phyloP scores from a whole-genome alignment of 2,888 invertebrate species.

The Euproctis similis region DNA sequence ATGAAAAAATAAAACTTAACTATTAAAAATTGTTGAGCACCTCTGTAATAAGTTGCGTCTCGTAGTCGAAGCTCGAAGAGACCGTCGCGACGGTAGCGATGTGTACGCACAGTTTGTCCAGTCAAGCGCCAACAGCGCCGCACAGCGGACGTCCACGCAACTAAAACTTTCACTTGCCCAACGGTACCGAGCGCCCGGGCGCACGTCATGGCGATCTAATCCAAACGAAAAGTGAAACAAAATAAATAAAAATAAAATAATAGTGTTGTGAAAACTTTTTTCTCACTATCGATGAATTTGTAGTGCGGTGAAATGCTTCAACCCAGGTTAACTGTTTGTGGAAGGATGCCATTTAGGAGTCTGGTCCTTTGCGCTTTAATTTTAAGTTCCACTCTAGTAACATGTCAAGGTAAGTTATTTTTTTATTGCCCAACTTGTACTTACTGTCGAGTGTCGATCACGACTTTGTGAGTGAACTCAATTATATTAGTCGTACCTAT shows the following conservation, averaged over 20 bases:
- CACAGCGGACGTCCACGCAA: conserved; percentile 27
- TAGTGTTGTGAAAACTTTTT: conserved; percentile 39
- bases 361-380: conserved; percentile 36
- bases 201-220: conserved; percentile 27
- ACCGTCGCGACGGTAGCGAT: conserved; percentile 33
- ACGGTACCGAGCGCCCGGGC: conserved; percentile 15
- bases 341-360: conserved; percentile 35
- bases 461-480: conserved; percentile 10
- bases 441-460: conserved; percentile 15
- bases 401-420: conserved; percentile 62
- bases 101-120: conserved; percentile 37
- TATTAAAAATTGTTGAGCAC: conserved; percentile 19
- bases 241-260: conserved; percentile 9
- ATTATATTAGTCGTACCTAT: conserved; percentile 8
- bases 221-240: conserved; percentile 13
- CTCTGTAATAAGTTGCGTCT: conserved; percentile 20
- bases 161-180: conserved; percentile 29
- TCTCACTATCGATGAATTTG: conserved; percentile 38
- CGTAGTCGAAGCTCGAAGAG: conserved; percentile 18
- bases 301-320: conserved; percentile 51
- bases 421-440: conserved; percentile 8
- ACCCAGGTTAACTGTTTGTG: conserved; percentile 59
- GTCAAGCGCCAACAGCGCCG: conserved; percentile 43
- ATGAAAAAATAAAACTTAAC: no score
- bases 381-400: conserved; percentile 37